Base-by-base conservation (phyloP, 2,113 vertebrate genomes). In the Tetraodon nigroviridis region DNA sequence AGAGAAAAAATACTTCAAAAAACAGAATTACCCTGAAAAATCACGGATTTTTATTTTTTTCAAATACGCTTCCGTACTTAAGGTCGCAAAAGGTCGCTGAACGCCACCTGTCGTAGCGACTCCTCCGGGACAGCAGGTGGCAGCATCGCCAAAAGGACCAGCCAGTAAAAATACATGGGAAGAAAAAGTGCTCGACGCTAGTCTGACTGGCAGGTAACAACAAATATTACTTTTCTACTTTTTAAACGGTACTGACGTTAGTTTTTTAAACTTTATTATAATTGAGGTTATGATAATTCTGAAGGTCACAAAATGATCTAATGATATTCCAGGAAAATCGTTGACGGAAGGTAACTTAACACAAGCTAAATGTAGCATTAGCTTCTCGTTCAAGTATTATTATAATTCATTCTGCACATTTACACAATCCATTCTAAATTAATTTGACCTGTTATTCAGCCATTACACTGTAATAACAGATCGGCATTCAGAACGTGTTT, bases 191-290 rank as follows among this genome's bases (percentile, higher is more conserved):
- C 1, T 20, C 6, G 44, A 17, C 52, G 58, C 29, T 70, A 50
- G 1, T 21, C 29, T 51, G 8, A 6, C 22, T 46, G 21, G 24
- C 22, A 52, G 81, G 77, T 84, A 12, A 76, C 57, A 51, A 1
- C 2, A 21, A 64, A 29, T 20, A 17, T 51, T 59, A 4, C 55
- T 74, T 58, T 45, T 1, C 2, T 2, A 49, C 1, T 16, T 4
- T 0, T 1, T 18, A 12, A 0, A 10, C 1, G 2, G 1, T 20
- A 1, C 5, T 27, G 24, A 27, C 29, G 11, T 12, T 37, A 37
- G 11, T 12, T 17, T 0, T 45, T 21, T 1, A 6, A 6, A 12
- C 15, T 1, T 12, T 8, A 37, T 52, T 8, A 29, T 16, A 42
- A 11, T 7, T 41, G 4, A 5, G 0, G 3, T 5, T 7, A 47